Evolutionary conservation across 2,797 vertebrate species (phyloP).

Genomic region (Momotus momota): DNA sequence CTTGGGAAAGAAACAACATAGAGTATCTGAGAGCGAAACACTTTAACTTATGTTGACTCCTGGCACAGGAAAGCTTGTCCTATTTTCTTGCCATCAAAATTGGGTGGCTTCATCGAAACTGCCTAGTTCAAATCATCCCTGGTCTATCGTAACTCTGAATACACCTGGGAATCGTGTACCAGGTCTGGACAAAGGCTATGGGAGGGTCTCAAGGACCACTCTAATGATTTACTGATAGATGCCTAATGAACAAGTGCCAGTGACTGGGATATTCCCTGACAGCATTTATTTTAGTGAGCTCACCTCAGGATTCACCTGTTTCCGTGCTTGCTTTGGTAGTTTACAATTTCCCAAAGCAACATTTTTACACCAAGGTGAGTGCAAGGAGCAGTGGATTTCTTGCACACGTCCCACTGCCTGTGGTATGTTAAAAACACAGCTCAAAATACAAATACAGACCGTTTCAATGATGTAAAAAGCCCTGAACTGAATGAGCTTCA

Average conservation of each 20-base stretch:
- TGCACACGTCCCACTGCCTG: not conserved
- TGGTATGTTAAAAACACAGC: not conserved
- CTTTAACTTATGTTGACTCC: not conserved
- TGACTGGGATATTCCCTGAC: not conserved
- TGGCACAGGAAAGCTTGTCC: not conserved
- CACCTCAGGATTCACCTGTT: not conserved
- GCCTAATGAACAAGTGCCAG: accelerated
- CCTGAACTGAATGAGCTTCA: not conserved
- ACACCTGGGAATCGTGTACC: not conserved
- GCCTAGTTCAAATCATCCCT: not conserved
- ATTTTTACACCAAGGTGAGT: not conserved
- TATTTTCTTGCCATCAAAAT: not conserved
- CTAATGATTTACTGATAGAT: not conserved
- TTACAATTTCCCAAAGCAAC: not conserved
- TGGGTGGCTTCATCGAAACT: not conserved
- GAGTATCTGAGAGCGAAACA: slow-evolving; percentile 16
- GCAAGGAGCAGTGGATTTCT: not conserved
- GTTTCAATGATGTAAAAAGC: not conserved
- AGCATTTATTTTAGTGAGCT: not conserved
- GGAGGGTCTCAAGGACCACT: not conserved
- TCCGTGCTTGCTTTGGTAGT: not conserved
- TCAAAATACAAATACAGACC: not conserved
- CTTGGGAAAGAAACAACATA: not conserved
- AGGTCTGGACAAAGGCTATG: not conserved
- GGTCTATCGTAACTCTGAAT: not conserved